phyloP scores from a whole-genome alignment of 2,888 invertebrate genomes.

The Sepiola atlantica region DNA sequence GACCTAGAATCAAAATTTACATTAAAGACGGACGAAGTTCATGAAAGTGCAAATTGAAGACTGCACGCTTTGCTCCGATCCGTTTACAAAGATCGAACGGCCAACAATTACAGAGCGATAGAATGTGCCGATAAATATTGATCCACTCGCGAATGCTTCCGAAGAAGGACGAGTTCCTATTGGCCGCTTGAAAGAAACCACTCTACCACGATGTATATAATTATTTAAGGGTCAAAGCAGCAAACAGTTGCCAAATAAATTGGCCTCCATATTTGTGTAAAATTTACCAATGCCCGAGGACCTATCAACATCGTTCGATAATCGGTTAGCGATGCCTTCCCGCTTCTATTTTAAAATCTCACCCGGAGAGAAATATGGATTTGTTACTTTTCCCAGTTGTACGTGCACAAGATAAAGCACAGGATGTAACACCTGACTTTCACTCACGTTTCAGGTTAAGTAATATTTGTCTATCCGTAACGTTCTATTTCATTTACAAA shows the following conservation, averaged over 20 bases:
- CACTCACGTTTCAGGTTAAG: too few relatives aligned
- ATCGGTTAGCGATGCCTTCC: too few relatives aligned
- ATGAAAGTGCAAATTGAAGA: neutral
- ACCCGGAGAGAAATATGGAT: too few relatives aligned
- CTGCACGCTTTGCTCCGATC: neutral
- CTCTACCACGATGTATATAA: neutral
- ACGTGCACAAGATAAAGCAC: too few relatives aligned
- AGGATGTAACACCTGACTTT: too few relatives aligned
- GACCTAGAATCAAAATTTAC: neutral
- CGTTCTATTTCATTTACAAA: too few relatives aligned
- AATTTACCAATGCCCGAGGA: neutral
- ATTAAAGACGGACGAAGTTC: neutral
- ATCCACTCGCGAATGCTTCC: neutral
- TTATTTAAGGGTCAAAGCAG: neutral
- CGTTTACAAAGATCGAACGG: neutral
- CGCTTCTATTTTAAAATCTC: too few relatives aligned
- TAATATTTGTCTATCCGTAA: too few relatives aligned
- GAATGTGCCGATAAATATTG: neutral
- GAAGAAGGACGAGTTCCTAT: neutral
- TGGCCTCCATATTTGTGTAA: neutral
- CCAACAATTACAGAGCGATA: neutral
- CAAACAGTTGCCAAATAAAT: neutral
- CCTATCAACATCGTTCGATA: neutral
- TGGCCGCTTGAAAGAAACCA: neutral
- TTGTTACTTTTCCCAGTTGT: too few relatives aligned